Conservation (phyloP, 2,797 vertebrate genomes). For the Parotocinclus haroldoi region DNA sequence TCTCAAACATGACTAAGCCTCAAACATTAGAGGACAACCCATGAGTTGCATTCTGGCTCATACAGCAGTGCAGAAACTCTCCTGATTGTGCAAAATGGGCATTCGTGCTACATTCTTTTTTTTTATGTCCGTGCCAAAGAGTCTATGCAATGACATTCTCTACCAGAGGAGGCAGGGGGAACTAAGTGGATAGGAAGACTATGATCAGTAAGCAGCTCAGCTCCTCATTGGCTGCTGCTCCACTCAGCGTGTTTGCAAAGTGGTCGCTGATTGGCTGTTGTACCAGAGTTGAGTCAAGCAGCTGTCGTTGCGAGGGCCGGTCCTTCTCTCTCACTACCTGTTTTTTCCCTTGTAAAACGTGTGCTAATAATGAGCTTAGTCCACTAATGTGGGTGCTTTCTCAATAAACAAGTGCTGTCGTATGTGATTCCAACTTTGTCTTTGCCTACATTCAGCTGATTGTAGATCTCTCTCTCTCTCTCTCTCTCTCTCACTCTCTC, state of each 20-base stretch:
- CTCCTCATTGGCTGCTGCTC: conserved; percentile 62
- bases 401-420: background rate
- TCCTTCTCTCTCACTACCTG: conserved; percentile 33
- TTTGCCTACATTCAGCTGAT: background rate
- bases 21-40: background rate
- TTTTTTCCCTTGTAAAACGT: conserved; percentile 31
- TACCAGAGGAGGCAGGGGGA: conserved; percentile 51
- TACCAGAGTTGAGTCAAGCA: conserved; percentile 55
- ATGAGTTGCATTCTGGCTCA: background rate
- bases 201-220: conserved; percentile 56
- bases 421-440: conserved; percentile 16
- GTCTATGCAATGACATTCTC: conserved; percentile 57
- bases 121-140: too few relatives aligned
- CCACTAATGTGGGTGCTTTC: background rate
- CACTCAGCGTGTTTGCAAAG: conserved; percentile 63
- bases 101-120: too few relatives aligned
- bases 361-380: background rate
- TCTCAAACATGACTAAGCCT: background rate
- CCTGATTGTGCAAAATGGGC: conserved; percentile 16
- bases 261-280: conserved; percentile 66
- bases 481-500: conserved; percentile 36
- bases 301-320: conserved; percentile 65
- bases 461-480: conserved; percentile 43
- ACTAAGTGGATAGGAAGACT: conserved; percentile 44
- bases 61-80: conserved; percentile 1